Conservation (phyloP, 2,113 vertebrate species). For the Nothocercus nigrocapillus region DNA sequence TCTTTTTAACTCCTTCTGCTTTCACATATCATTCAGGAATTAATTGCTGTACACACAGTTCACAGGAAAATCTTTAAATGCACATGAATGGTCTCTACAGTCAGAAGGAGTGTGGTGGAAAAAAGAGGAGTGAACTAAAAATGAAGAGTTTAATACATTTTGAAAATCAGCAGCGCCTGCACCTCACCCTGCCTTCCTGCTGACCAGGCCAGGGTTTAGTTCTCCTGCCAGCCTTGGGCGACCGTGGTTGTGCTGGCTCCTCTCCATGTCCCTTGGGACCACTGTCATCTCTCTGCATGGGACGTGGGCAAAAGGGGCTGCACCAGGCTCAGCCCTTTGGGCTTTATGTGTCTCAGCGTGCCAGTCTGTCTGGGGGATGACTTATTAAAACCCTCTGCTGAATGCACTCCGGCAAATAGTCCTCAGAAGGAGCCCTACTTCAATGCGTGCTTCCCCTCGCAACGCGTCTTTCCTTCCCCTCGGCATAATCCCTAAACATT, state of each 20-base stretch:
- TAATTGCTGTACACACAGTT: neutral
- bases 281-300: neutral
- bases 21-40: constrained; percentile 24
- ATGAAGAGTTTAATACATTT: neutral
- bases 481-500: neutral
- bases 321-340: neutral
- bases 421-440: neutral
- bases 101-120: neutral
- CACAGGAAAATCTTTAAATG: constrained; percentile 4
- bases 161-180: neutral
- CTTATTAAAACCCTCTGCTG: neutral
- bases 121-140: neutral
- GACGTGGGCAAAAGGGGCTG: neutral
- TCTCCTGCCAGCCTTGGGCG: neutral
- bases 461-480: neutral
- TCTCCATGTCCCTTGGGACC: neutral
- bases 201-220: neutral
- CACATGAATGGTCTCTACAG: accelerated
- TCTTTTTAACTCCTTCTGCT: constrained; percentile 28
- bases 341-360: neutral
- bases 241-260: neutral
- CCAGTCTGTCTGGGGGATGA: neutral
- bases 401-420: accelerated
- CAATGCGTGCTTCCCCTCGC: neutral
- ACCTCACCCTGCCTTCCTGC: neutral